These are phyloP conservation scores for Dolichomitus sp. DNA, from an alignment of 2,888 invertebrate species.

Conservation along the genomic window DNA sequence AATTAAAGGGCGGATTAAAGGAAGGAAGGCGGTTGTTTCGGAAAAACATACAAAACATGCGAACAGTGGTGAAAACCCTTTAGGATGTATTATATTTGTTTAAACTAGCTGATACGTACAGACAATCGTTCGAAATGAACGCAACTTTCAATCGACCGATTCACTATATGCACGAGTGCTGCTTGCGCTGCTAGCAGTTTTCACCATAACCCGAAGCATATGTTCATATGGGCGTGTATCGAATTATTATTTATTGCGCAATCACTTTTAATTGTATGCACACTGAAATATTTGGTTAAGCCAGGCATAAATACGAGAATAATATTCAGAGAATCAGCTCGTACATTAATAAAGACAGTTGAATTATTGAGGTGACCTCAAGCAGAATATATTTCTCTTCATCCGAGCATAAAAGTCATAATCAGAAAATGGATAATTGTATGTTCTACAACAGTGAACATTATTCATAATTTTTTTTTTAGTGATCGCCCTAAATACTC, in stretches of 20 bases:
- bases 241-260: not conserved
- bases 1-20: too few relatives aligned
- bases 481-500: too few relatives aligned
- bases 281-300: too few relatives aligned
- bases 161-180: not conserved
- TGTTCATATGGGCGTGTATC: not conserved
- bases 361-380: too few relatives aligned
- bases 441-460: too few relatives aligned
- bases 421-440: too few relatives aligned
- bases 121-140: constrained; percentile 39
- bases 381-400: too few relatives aligned
- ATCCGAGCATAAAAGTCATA: too few relatives aligned
- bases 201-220: not conserved
- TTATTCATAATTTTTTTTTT: too few relatives aligned
- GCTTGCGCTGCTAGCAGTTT: not conserved
- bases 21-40: not conserved
- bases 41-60: constrained; percentile 38
- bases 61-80: constrained; percentile 15
- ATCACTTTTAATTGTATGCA: not conserved
- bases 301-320: too few relatives aligned
- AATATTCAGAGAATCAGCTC: too few relatives aligned
- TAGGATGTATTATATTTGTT: constrained; percentile 38
- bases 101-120: constrained; percentile 13
- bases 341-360: too few relatives aligned
- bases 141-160: not conserved